phyloP scores from a whole-genome alignment of 1,140 invertebrate genomes.

The Panagrolaimus sp. region DNA sequence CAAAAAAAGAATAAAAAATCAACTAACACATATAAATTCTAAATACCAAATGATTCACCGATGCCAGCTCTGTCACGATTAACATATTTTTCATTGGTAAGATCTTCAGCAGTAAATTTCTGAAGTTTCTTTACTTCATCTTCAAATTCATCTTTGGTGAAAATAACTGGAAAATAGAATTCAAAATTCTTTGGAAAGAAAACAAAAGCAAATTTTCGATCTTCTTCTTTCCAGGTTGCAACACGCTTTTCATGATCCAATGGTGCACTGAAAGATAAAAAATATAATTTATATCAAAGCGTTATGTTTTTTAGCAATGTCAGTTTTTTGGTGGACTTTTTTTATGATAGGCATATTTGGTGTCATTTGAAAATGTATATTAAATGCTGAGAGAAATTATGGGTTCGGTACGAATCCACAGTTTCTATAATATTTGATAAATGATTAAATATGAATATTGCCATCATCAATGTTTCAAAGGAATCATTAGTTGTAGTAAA shows the following conservation, averaged over 20 bases:
- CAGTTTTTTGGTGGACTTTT: too few relatives aligned
- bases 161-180: conserved; percentile 20
- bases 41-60: conserved; percentile 14
- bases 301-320: too few relatives aligned
- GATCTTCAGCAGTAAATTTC: conserved; percentile 6
- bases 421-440: neutral
- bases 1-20: neutral
- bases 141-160: conserved; percentile 17
- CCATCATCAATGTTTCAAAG: too few relatives aligned
- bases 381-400: too few relatives aligned
- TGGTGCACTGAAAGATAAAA: conserved; percentile 37
- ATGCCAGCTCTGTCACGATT: conserved; percentile 17
- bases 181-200: conserved; percentile 41
- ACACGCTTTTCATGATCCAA: conserved; percentile 37
- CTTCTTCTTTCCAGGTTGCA: conserved; percentile 58
- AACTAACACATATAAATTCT: neutral
- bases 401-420: too few relatives aligned
- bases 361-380: too few relatives aligned
- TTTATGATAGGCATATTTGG: too few relatives aligned
- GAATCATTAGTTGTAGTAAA: too few relatives aligned
- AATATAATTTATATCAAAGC: too few relatives aligned
- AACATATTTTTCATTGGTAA: conserved; percentile 20
- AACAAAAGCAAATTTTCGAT: conserved; percentile 55
- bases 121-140: conserved; percentile 9
- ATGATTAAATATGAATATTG: neutral